These are phyloP conservation scores for Salvelinus alpinus DNA, from an alignment of 2,113 vertebrate genomes.

Conservation along the genomic window DNA sequence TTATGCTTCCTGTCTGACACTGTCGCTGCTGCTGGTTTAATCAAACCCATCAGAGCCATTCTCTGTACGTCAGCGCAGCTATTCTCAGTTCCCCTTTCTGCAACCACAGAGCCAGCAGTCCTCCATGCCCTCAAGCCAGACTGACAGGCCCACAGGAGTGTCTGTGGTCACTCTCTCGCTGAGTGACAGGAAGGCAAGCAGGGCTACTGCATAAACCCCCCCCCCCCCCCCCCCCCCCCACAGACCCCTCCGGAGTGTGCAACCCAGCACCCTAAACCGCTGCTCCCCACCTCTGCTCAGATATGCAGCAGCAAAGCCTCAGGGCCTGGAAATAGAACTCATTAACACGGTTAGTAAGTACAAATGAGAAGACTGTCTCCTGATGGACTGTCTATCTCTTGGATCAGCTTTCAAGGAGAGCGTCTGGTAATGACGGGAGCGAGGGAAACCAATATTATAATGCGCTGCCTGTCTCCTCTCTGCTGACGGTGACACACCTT, in stretches of 20 bases:
- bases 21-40: slow-evolving; percentile 58
- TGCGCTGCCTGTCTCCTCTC: slow-evolving; percentile 62
- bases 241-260: slow-evolving; percentile 49
- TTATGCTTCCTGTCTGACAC: slow-evolving; percentile 17
- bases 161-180: slow-evolving; percentile 61
- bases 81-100: slow-evolving; percentile 52
- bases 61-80: slow-evolving; percentile 64
- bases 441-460: slow-evolving; percentile 81
- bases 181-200: slow-evolving; percentile 52
- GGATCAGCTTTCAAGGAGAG: slow-evolving; percentile 82
- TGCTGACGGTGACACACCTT: slow-evolving; percentile 19
- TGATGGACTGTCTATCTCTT: slow-evolving; percentile 83
- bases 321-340: slow-evolving; percentile 77
- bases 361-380: slow-evolving; percentile 79
- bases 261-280: slow-evolving; percentile 65
- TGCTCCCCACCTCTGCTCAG: slow-evolving; percentile 59
- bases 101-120: slow-evolving; percentile 55
- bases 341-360: slow-evolving; percentile 84
- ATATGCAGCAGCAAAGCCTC: slow-evolving; percentile 70
- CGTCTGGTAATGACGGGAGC: slow-evolving; percentile 74
- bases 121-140: slow-evolving; percentile 48
- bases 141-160: slow-evolving; percentile 67
- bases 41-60: slow-evolving; percentile 61
- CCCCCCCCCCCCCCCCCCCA: not conserved
- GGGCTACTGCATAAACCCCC: slow-evolving; percentile 62